Evolutionary conservation across 2,888 invertebrate genomes (phyloP).

Genomic region (Cecidostiba fungosa): DNA sequence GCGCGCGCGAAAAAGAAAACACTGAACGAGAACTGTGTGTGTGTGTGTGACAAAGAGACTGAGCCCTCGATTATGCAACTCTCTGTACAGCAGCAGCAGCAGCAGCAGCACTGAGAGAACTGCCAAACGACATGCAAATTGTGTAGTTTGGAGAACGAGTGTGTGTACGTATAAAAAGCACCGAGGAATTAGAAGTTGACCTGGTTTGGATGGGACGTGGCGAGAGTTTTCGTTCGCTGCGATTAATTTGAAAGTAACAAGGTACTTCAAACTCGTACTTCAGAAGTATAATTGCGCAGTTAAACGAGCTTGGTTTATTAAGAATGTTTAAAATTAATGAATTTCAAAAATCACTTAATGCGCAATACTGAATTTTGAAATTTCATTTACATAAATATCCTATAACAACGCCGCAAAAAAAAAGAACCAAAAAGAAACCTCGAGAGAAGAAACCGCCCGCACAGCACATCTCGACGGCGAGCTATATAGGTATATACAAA

Average conservation of each 20-base stretch:
- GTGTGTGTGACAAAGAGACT: conserved; percentile 35
- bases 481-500: background rate
- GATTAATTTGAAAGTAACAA: background rate
- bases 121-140: conserved; percentile 43
- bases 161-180: background rate
- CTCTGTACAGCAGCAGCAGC: background rate
- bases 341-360: too few species aligned
- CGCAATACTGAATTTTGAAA: too few species aligned
- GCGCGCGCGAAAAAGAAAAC: conserved; percentile 19
- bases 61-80: conserved; percentile 33
- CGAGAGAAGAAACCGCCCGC: background rate
- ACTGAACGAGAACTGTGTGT: background rate
- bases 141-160: conserved; percentile 1
- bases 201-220: background rate
- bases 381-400: too few species aligned
- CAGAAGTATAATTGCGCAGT: too few species aligned
- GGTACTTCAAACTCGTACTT: too few species aligned
- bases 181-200: background rate
- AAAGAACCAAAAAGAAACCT: background rate
- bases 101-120: background rate
- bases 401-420: too few species aligned
- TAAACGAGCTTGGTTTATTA: too few species aligned
- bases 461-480: background rate
- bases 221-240: background rate
- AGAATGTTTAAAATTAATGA: too few species aligned